A percentile compares a stretch with the other conserved stretches of the same genome.
Conservation (phyloP, 2,888 invertebrate genomes). For the Thecophora atra region DNA sequence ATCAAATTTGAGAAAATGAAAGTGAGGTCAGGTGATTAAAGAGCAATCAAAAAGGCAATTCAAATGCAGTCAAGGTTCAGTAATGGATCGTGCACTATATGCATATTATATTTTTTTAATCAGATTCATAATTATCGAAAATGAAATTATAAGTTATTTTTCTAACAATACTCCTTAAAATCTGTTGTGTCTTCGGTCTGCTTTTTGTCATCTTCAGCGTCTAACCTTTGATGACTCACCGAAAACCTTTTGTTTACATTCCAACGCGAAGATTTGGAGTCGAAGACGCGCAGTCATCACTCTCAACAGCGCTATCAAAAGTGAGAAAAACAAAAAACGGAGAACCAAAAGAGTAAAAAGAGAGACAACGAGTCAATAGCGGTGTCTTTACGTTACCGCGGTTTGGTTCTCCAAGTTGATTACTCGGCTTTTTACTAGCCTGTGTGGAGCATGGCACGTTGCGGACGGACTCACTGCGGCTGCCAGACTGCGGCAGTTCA, state of each 20-base stretch:
- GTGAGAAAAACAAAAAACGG: too few species aligned
- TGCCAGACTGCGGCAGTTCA: slow-evolving; percentile 1
- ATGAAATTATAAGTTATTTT: too few species aligned
- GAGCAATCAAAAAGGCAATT: not conserved
- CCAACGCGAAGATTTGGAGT: not conserved
- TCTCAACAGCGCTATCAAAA: too few species aligned
- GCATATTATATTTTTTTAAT: too few species aligned
- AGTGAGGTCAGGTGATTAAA: not conserved
- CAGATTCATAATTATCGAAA: too few species aligned
- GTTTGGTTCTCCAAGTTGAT: not conserved
- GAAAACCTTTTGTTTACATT: slow-evolving; percentile 23
- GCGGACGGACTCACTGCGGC: not conserved
- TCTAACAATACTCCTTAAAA: too few species aligned
- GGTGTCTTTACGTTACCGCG: slow-evolving; percentile 15
- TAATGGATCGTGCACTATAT: too few species aligned
- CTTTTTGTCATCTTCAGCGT: too few species aligned
- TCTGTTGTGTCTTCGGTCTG: too few species aligned
- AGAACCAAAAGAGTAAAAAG: not conserved
- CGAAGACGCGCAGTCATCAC: too few species aligned
- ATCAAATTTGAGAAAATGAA: not conserved
- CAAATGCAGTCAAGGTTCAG: too few species aligned
- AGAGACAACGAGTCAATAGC: slow-evolving; percentile 5
- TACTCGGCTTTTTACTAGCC: slow-evolving; percentile 6
- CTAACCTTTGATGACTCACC: slow-evolving; percentile 18
- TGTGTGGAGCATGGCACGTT: not conserved